A percentile compares a stretch with the other conserved stretches of the same genome.
These are phyloP conservation scores for Carapus acus DNA, from an alignment of 2,797 vertebrate genomes.

Conservation along the genomic window DNA sequence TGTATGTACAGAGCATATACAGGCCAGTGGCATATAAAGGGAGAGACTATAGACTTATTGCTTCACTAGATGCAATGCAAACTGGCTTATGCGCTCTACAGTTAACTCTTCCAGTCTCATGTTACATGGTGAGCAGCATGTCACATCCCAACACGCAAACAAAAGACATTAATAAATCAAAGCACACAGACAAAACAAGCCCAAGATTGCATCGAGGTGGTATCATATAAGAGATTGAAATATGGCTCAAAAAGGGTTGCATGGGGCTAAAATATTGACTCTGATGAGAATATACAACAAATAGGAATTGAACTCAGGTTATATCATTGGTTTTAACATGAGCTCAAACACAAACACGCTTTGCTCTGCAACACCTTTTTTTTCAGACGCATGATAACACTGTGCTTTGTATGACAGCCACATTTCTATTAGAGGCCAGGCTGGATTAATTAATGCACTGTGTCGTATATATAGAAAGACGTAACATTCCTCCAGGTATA, in stretches of 20 bases:
- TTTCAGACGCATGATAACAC: slow-evolving; percentile 22
- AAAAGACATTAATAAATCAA: slow-evolving; percentile 50
- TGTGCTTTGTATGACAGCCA: slow-evolving; percentile 51
- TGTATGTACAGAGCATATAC: slow-evolving; percentile 72
- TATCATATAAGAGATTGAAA: slow-evolving; percentile 36
- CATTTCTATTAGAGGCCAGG: slow-evolving; percentile 50
- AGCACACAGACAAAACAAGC: slow-evolving; percentile 50
- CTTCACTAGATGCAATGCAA: slow-evolving; percentile 76
- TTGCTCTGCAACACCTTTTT: slow-evolving; percentile 43
- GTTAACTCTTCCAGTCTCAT: slow-evolving; percentile 56
- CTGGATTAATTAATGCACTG: slow-evolving; percentile 37
- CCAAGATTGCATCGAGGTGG: slow-evolving; percentile 28
- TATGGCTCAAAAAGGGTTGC: slow-evolving; percentile 43
- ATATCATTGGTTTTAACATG: slow-evolving; percentile 26
- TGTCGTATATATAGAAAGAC: slow-evolving; percentile 27
- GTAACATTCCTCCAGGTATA: slow-evolving; percentile 45
- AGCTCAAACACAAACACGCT: slow-evolving; percentile 33
- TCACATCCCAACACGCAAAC: slow-evolving; percentile 62
- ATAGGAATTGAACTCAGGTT: slow-evolving; percentile 22
- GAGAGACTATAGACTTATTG: slow-evolving; percentile 78
- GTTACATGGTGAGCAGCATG: slow-evolving; percentile 63
- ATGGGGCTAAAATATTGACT: slow-evolving; percentile 43
- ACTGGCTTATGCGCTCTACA: slow-evolving; percentile 61
- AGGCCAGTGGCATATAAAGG: slow-evolving; percentile 72
- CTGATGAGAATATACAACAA: slow-evolving; percentile 23